phyloP scores from a whole-genome alignment of 2,888 invertebrate genomes.

The Stenchaetothrips biformis region DNA sequence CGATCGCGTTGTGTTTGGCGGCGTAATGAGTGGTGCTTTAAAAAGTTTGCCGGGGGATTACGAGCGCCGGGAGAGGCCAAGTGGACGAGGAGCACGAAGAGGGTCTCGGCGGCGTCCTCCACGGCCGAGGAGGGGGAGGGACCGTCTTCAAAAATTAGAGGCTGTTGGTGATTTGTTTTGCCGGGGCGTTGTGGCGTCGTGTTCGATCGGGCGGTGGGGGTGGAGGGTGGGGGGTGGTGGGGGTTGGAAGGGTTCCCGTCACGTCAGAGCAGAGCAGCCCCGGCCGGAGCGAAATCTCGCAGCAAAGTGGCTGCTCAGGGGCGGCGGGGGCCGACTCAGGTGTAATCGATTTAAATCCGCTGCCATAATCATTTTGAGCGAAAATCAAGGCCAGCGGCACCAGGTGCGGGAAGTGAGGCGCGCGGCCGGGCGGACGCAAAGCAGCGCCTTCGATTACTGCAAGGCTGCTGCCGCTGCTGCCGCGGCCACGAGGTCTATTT shows the following conservation, averaged over 20 bases:
- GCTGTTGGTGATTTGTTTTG: constrained; percentile 5
- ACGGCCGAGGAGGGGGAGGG: background rate
- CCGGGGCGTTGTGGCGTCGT: background rate
- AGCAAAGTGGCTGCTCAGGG: background rate
- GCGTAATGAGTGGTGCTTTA: background rate
- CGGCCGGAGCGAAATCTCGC: no score
- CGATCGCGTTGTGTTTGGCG: background rate
- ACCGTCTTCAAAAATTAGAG: constrained; percentile 1
- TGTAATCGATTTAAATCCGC: no score
- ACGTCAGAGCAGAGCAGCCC: background rate
- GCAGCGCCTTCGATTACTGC: no score
- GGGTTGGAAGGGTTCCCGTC: background rate
- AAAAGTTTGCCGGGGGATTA: constrained; percentile 16
- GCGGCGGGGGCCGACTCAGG: background rate
- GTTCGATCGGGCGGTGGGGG: background rate
- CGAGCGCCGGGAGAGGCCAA: background rate
- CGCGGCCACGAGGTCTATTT: no score
- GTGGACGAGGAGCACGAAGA: background rate
- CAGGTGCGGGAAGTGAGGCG: no score
- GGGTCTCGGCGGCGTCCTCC: background rate
- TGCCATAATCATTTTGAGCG: no score
- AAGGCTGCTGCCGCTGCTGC: no score
- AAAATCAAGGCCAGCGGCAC: no score
- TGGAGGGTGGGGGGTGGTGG: background rate
- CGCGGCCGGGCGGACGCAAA: no score